These are phyloP conservation scores for Delichon dasypus DNA, from an alignment of 2,797 vertebrate genomes.

Conservation along the genomic window DNA sequence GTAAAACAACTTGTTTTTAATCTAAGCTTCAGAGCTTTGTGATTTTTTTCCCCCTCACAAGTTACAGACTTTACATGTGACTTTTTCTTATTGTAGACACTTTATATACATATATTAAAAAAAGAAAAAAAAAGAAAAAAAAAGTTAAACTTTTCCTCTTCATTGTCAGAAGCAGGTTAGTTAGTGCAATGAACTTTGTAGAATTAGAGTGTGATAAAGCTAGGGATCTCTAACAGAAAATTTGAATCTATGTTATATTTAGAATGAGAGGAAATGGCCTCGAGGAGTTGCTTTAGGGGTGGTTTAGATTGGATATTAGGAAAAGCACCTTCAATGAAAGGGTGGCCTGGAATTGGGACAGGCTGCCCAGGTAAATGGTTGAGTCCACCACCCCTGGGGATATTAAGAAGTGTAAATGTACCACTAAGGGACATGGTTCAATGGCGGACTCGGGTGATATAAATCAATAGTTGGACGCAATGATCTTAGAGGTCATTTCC, in stretches of 20 bases:
- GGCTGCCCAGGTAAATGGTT: not conserved
- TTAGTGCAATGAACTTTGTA: not conserved
- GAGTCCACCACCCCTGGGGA: not conserved
- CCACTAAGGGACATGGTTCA: not conserved
- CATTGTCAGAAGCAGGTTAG: not conserved
- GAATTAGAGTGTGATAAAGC: not conserved
- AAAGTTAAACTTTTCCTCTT: not conserved
- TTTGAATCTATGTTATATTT: not conserved
- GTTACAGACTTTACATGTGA: not conserved
- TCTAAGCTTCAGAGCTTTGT: conserved; percentile 2
- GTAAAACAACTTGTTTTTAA: conserved; percentile 40
- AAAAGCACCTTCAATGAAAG: not conserved
- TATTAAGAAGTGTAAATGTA: not conserved
- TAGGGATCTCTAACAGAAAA: not conserved
- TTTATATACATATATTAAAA: not conserved
- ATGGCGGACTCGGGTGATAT: not conserved
- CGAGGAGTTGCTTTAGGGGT: fast-evolving
- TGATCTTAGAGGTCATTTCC: not conserved
- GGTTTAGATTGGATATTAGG: not conserved
- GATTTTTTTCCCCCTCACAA: not conserved
- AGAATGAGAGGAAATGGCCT: not conserved
- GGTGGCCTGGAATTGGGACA: not conserved
- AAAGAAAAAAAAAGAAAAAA: no score
- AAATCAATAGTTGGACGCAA: not conserved
- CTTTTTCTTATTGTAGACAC: not conserved